Base-by-base conservation (phyloP, 2,797 vertebrate species). In the Smutsia gigantea region DNA sequence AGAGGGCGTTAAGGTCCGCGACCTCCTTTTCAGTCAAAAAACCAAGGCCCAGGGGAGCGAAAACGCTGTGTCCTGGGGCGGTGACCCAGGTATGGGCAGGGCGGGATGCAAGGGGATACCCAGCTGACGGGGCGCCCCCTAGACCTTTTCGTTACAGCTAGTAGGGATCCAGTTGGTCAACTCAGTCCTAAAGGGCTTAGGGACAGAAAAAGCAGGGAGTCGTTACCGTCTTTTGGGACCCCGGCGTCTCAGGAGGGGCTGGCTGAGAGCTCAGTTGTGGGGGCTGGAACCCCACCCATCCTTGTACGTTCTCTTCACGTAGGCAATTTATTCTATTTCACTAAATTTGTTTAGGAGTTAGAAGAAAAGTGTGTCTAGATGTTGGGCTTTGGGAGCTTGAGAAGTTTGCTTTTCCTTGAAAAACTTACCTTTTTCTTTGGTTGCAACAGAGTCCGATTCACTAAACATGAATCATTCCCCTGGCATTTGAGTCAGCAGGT, bases 401-500 rank as follows among this genome's bases (percentile, higher is more conserved):
- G 61, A 87, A 82, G 31, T 69, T 85, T 61, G 13, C 49, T 69
- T 78, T 94, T 37, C 69, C 69, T 39, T 63, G 78, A 46, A 81
- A 90, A 81, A 64, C 51, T 87, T 68, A 31, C 81, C 53, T 21
- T 90, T 93, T 87, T 66, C 86, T 96, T 61, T 57, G 27, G 55
- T 87, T 93, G 39, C 66, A 39, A 71, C 27, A 72, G 90, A 88
- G 39, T n/a, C 21, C 17, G 2, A 7, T 75, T 78, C 78, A 23
- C 66, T 51, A 12, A 17, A 3, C 4, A 1, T 77, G 92, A 97
- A 8, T 97, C 97, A 89, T 25, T 64, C 4, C 53, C 1, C 42
- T 4, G 68, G 74, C 42, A 4, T 75, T 39, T 93, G 79, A 96
- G 63, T 79, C 86, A 51, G 69, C 89, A 87, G 93, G 88, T 75